Base-by-base conservation (phyloP, 2,888 invertebrate species). In the Osedax frankpressi region DNA sequence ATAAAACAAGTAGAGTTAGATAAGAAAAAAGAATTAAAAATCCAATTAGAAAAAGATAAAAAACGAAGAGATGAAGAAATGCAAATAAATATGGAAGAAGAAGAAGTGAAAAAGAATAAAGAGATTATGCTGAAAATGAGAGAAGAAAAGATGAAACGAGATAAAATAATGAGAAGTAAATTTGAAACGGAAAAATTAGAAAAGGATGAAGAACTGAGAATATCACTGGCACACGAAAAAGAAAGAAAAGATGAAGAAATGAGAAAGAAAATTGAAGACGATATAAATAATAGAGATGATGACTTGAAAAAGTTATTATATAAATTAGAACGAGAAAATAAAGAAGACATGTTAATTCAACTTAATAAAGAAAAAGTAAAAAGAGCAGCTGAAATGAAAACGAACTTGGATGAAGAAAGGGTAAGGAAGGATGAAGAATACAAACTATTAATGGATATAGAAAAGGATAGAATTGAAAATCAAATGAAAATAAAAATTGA, bases 401-500 rank as follows among this genome's bases (percentile, higher is more conserved):
- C 19, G 19, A 44, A 44, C 6, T 11, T 44, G 44, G n/a, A 29
- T 27, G n/a, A 26, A 73, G 14, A 30, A 26, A 29, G 65, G 59
- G 26, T 30, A 30, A 2, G n/a, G 44, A 44, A 27, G 24, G 28
- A 30, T 70, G 44, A 29, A 30, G 26, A 26, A 29, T 26, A 29
- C 27, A 28, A 72, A 73, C 14, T 28, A 29, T 6, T n/a, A 3
- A 25, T 14, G 44, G 30, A 71, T 44, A 27, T 30, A 3, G 6
- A 59, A 29, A 6, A 6, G 59, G 69, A 71, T 3, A 3, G 69
- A 71, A 71, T n/a, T 28, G 11, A 14, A 27, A 73, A 70, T 70
- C n/a, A 72, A 29, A 28, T 6, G 28, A 30, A 6, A 2, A 30
- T 3, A 59, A 71, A 71, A 27, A 24, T 6, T 29, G 26, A 26